A percentile compares a stretch with the other conserved stretches of the same genome.
These are phyloP conservation scores for Sminthopsis crassicaudata DNA, from an alignment of 2,113 vertebrate genomes.

Conservation along the genomic window DNA sequence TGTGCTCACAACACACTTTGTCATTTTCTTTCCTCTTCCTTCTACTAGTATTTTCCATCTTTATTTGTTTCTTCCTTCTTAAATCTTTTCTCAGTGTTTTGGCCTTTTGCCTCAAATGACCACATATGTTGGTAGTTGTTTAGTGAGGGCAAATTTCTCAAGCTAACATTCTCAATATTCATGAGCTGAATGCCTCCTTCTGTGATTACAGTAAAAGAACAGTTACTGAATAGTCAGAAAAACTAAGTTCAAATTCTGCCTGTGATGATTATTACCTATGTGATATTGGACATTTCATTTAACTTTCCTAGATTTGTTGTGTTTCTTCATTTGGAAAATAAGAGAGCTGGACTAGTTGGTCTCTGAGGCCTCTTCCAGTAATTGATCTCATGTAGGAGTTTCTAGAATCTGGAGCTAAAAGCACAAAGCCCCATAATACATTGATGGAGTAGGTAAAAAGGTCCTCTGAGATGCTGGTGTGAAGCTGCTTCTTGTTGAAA, in stretches of 20 bases:
- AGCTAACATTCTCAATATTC: not conserved
- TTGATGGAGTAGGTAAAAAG: not conserved
- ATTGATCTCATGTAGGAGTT: not conserved
- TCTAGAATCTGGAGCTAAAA: not conserved
- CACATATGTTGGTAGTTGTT: not conserved
- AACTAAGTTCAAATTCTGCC: not conserved
- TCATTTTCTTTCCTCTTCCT: slow-evolving; percentile 50
- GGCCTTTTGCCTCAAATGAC: slow-evolving; percentile 21
- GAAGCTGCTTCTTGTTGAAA: not conserved
- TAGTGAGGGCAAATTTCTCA: not conserved
- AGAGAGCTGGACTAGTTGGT: not conserved
- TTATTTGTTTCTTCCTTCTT: not conserved
- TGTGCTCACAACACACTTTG: slow-evolving; percentile 4
- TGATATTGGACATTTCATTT: not conserved
- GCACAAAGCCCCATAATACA: not conserved
- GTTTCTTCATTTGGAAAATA: not conserved
- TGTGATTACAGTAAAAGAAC: not conserved
- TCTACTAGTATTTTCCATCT: not conserved
- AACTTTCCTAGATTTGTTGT: not conserved
- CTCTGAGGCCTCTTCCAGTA: not conserved
- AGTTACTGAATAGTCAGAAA: not conserved
- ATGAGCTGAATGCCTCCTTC: not conserved
- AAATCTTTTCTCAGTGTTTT: not conserved
- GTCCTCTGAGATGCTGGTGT: not conserved
- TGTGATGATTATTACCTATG: not conserved